These are phyloP conservation scores for Sebastes glaucus DNA, from an alignment of 2,797 vertebrate genomes.

Conservation along the genomic window DNA sequence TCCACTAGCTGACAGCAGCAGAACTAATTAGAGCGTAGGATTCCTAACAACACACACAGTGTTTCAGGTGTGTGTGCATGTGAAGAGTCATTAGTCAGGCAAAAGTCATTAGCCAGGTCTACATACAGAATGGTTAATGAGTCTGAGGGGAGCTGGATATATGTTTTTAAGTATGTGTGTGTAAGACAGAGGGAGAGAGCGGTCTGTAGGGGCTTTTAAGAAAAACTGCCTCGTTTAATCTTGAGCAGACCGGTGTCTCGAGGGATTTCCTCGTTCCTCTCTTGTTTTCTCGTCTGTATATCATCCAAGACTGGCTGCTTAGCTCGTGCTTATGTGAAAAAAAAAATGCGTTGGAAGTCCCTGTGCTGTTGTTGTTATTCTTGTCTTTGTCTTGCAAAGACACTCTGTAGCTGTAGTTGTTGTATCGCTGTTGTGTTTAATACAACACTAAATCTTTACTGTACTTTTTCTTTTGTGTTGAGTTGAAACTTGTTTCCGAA, in stretches of 20 bases:
- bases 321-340: background rate
- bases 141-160: slow-evolving; percentile 43
- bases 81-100: slow-evolving; percentile 23
- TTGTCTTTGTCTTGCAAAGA: background rate
- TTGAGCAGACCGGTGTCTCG: background rate
- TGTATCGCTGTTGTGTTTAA: background rate
- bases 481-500: background rate
- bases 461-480: background rate
- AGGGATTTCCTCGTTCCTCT: background rate
- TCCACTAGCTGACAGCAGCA: background rate
- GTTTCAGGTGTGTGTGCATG: slow-evolving; percentile 12
- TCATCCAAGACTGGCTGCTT: background rate
- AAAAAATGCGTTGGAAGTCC: background rate
- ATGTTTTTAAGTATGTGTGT: slow-evolving; percentile 18
- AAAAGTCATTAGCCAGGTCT: slow-evolving; percentile 36
- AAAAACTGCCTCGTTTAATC: slow-evolving; percentile 49
- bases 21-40: background rate
- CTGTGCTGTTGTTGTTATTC: background rate
- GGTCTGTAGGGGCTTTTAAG: slow-evolving; percentile 41
- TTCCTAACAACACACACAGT: background rate
- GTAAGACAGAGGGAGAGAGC: slow-evolving; percentile 3
- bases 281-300: background rate
- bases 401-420: background rate
- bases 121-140: slow-evolving; percentile 41
- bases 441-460: background rate